Percentiles rank a stretch among this genome's conserved stretches.
These are phyloP conservation scores for Papilio aristodemus DNA, from an alignment of 1,140 invertebrate genomes.

Conservation along the genomic window DNA sequence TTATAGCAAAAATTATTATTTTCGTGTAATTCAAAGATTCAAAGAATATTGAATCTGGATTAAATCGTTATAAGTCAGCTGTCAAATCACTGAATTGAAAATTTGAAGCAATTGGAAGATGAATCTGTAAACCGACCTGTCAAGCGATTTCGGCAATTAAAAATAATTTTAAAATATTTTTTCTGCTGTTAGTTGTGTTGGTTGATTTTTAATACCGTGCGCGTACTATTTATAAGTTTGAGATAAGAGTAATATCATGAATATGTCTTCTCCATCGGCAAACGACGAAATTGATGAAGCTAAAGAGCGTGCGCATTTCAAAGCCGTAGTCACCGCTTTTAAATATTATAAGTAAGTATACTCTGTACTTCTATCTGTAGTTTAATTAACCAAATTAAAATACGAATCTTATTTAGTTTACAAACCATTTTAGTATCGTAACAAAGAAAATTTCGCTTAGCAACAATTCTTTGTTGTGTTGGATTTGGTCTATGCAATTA, in stretches of 20 bases:
- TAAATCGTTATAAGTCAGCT: no score
- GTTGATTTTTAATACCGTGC: background rate
- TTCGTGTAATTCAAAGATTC: no score
- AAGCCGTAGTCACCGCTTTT: slow-evolving; percentile 89
- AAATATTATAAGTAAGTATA: slow-evolving; percentile 88
- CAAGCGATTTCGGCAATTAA: slow-evolving; percentile 26
- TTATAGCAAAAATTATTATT: no score
- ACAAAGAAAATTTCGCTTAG: slow-evolving; percentile 42
- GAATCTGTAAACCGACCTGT: slow-evolving; percentile 23
- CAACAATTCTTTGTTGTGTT: slow-evolving; percentile 53
- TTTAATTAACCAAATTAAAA: slow-evolving; percentile 26
- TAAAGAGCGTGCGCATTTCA: slow-evolving; percentile 89
- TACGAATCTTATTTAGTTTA: background rate
- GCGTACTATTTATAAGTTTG: slow-evolving; percentile 14
- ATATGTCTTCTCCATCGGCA: slow-evolving; percentile 57
- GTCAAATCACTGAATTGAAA: slow-evolving; percentile 9
- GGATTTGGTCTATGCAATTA: slow-evolving; percentile 59
- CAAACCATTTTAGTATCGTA: background rate
- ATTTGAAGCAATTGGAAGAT: slow-evolving; percentile 5
- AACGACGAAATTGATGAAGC: slow-evolving; percentile 81
- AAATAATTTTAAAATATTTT: background rate
- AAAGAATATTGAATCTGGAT: no score
- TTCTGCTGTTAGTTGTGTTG: slow-evolving; percentile 14
- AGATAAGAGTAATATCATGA: slow-evolving; percentile 35
- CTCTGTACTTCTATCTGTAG: slow-evolving; percentile 38